These are phyloP conservation scores for Paralichthys olivaceus DNA, from an alignment of 2,113 vertebrate species.

Conservation along the genomic window DNA sequence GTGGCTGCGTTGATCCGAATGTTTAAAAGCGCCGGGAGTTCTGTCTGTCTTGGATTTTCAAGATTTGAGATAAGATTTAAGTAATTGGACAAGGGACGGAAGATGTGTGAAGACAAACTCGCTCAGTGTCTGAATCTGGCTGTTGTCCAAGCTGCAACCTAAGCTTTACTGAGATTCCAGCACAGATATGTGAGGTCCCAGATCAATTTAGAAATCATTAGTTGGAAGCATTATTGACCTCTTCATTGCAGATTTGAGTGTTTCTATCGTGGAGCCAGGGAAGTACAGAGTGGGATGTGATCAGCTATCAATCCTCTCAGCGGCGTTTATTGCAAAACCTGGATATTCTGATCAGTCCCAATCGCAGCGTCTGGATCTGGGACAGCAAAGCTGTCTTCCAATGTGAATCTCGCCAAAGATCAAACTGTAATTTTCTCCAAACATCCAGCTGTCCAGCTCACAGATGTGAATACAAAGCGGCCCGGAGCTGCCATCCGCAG, in stretches of 20 bases:
- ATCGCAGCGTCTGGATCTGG: constrained; percentile 56
- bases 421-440: constrained; percentile 76
- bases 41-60: constrained; percentile 11
- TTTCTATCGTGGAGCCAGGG: constrained; percentile 23
- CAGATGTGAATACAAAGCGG: constrained; percentile 81
- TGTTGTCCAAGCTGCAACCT: constrained; percentile 42
- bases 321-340: constrained; percentile 39
- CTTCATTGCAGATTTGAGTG: constrained; percentile 21
- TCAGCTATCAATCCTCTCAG: constrained; percentile 42
- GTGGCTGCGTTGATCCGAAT: not conserved
- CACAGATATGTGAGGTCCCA: constrained; percentile 10
- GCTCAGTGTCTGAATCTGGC: constrained; percentile 31
- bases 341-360: constrained; percentile 67
- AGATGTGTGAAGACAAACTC: constrained; percentile 37
- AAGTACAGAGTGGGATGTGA: constrained; percentile 25
- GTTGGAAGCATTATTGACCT: constrained; percentile 39
- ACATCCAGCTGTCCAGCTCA: constrained; percentile 73
- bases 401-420: constrained; percentile 56
- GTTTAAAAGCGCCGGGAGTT: constrained; percentile 5
- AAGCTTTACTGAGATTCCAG: constrained; percentile 27
- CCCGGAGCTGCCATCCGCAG: constrained; percentile 71
- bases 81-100: constrained; percentile 37
- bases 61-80: constrained; percentile 38
- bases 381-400: constrained; percentile 60
- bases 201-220: constrained; percentile 54